phyloP scores from a whole-genome alignment of 1,140 invertebrate genomes.

The Chionoecetes opilio region DNA sequence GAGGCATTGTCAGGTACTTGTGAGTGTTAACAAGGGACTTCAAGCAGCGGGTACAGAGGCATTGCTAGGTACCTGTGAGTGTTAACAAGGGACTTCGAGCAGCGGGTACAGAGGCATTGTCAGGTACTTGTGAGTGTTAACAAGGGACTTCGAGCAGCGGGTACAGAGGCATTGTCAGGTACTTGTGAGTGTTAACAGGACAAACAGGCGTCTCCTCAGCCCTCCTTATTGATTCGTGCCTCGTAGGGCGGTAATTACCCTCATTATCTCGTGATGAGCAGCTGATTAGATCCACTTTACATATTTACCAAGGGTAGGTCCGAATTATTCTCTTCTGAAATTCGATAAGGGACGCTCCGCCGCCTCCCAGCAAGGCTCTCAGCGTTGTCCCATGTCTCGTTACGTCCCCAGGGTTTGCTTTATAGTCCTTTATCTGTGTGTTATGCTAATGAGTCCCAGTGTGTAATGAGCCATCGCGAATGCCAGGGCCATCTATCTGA shows the following conservation, averaged over 20 bases:
- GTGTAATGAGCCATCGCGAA: not conserved
- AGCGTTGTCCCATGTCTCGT: not conserved
- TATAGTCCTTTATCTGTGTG: not conserved
- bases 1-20: too few species aligned
- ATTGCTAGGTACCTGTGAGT: too few species aligned
- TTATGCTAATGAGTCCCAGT: not conserved
- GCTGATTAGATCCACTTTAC: not conserved
- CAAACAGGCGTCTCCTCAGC: not conserved
- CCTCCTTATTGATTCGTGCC: not conserved
- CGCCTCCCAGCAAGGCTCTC: not conserved
- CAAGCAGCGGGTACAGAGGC: too few species aligned
- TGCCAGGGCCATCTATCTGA: not conserved
- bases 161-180: too few species aligned
- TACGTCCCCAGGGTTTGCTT: not conserved
- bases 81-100: too few species aligned
- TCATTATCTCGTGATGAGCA: slow-evolving; percentile 17
- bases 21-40: too few species aligned
- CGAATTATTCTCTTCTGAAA: not conserved
- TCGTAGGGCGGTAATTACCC: slow-evolving; percentile 14
- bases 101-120: too few species aligned
- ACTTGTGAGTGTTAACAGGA: too few species aligned
- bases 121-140: too few species aligned
- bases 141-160: too few species aligned
- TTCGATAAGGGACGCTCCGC: not conserved
- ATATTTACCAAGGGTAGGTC: not conserved